These are phyloP conservation scores for Delichon dasypus DNA, from an alignment of 2,797 vertebrate genomes.

Conservation along the genomic window DNA sequence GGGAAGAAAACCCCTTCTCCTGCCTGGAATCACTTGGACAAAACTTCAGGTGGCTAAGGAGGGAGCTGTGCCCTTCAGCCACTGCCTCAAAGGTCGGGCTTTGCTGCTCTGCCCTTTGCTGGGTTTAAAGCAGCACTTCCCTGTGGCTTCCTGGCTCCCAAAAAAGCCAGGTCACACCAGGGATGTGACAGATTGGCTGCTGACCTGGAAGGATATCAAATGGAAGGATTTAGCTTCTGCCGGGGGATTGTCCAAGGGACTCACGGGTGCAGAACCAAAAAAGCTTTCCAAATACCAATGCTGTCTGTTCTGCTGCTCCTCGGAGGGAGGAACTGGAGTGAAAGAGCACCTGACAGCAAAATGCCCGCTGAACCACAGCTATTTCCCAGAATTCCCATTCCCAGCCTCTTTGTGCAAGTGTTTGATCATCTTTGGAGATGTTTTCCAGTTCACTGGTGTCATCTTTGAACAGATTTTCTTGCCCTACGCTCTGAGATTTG, in stretches of 20 bases:
- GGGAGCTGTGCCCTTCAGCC: neutral
- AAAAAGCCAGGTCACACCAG: neutral
- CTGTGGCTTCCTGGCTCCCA: neutral
- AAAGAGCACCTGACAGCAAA: constrained; percentile 2
- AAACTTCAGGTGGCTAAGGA: neutral
- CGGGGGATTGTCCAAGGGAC: neutral
- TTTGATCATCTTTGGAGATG: neutral
- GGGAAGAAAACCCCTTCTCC: neutral
- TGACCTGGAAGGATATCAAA: constrained; percentile 58
- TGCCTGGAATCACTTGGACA: neutral
- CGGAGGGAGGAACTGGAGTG: neutral
- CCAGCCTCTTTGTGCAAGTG: neutral
- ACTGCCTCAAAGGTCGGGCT: accelerated
- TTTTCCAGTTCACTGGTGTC: neutral
- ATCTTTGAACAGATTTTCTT: neutral
- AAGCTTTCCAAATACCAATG: neutral
- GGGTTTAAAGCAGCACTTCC: neutral
- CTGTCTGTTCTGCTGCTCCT: neutral
- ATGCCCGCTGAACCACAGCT: neutral
- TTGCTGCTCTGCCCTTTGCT: neutral
- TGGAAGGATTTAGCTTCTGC: constrained; percentile 27
- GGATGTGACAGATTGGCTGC: neutral
- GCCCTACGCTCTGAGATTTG: neutral
- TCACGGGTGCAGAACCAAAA: neutral
- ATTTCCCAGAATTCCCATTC: neutral